Evolutionary conservation across 2,113 vertebrate species (phyloP), one percentile per base, ranked within the genome.

Genomic region (Sorex araneus): DNA sequence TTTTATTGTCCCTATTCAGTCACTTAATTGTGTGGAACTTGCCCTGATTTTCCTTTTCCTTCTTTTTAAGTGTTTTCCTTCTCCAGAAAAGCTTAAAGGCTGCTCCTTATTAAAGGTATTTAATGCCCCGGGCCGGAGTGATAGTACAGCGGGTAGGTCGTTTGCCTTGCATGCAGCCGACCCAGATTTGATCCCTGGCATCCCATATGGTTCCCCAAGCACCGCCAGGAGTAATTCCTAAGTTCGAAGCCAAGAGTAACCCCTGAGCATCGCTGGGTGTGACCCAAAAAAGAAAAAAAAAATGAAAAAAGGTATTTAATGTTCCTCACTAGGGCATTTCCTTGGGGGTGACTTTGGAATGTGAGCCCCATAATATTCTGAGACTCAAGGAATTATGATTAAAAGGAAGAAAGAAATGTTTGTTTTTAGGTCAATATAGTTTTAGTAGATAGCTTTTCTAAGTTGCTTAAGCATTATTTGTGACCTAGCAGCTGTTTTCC

Each of bases 1-100:
- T 54, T 12, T 54, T 54, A 54, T 54, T 54, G 5, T 32, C 91
- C 25, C 10, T 69, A 67, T 32, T 84, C 7, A 83, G 21, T 84
- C 93, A 90, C 40, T 93, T 94, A 70, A 84, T 87, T 95, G 90
- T 95, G 90, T 40, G 40, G 25, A 89, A 83, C 11, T 85, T 87
- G 28, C 12, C n/a, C 13, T 74, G 64, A 70, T 81, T 77, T 91
- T 91, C 12, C 15, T 81, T 94, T 89, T 54, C 25, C 28, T 36
- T 73, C 32, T 89, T 23, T 47, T 88, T 78, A 84, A 92, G 45
- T 87, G 64, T 34, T 94, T 81, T 30, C 15, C 0, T 91, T 18
- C 50, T 89, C 34, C 45, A 93, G 66, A 80, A 75, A 66, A 87
- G 11, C 32, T 50, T 60, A 83, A 77, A 36, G 30, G 43, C 83